Conservation (phyloP, 2,113 vertebrate species). For the Oryzias celebensis region DNA sequence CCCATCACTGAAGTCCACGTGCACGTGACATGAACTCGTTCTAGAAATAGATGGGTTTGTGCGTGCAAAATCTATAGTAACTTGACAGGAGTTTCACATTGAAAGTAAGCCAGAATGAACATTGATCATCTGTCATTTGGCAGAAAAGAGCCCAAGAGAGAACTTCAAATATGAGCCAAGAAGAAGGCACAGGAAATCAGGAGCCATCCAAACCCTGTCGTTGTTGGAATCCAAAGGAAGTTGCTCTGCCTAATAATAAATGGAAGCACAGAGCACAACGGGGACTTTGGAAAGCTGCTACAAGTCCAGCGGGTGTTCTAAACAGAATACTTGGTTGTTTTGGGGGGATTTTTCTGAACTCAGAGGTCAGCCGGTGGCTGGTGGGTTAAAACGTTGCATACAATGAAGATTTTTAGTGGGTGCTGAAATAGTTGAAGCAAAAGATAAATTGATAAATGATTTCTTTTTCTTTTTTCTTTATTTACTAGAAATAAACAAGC, state of each 20-base stretch:
- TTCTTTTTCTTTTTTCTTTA: neutral
- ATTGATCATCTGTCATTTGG: conserved; percentile 64
- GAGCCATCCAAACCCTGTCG: conserved; percentile 42
- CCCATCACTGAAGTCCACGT: neutral
- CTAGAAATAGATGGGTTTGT: conserved; percentile 12
- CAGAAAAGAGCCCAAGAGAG: conserved; percentile 40
- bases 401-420: neutral
- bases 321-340: conserved; percentile 36
- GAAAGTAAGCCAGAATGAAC: conserved; percentile 35
- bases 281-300: conserved; percentile 15
- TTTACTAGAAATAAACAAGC: too few relatives aligned
- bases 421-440: neutral
- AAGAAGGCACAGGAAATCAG: conserved; percentile 55
- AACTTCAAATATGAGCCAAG: conserved; percentile 36
- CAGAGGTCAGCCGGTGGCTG: conserved; percentile 18
- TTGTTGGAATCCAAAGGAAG: conserved; percentile 41
- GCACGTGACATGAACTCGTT: neutral
- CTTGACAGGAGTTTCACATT: conserved; percentile 31
- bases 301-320: conserved; percentile 44
- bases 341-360: conserved; percentile 31
- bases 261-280: conserved; percentile 29
- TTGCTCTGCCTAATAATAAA: conserved; percentile 28
- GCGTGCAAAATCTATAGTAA: conserved; percentile 29
- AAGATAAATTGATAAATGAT: neutral
- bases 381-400: too few relatives aligned